A percentile compares a stretch with the other conserved stretches of the same genome.
Conservation (phyloP, 2,113 vertebrate genomes). For the Indri indri region DNA sequence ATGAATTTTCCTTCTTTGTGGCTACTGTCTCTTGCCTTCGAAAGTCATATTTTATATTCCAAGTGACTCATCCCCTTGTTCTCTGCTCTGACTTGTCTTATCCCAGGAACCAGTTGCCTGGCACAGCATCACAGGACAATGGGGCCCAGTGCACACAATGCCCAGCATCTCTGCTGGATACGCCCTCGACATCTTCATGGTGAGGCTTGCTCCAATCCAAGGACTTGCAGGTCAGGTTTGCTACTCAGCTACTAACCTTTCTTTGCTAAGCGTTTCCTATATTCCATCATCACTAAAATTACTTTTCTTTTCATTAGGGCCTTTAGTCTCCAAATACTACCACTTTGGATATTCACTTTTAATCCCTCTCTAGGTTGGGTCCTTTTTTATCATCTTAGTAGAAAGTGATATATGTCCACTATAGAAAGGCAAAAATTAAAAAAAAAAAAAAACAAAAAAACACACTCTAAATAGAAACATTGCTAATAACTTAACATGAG, state of each 20-base stretch:
- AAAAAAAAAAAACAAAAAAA: too few relatives aligned
- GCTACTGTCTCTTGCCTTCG: neutral
- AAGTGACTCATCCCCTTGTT: neutral
- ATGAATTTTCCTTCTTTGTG: neutral
- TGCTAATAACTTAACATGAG: neutral
- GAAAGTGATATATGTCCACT: neutral
- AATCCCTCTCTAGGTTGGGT: neutral
- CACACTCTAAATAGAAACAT: neutral
- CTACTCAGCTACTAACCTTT: neutral
- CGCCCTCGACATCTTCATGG: neutral
- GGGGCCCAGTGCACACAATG: too few relatives aligned
- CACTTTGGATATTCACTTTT: neutral
- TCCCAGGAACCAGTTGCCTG: neutral
- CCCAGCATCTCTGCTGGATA: neutral
- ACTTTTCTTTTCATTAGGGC: neutral
- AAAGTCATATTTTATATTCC: neutral
- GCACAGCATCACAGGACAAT: neutral
- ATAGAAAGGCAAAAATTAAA: too few relatives aligned
- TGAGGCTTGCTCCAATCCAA: neutral
- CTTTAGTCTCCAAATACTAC: neutral
- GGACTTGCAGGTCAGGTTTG: neutral
- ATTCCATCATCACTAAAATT: neutral
- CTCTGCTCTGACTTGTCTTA: neutral
- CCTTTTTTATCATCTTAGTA: neutral
- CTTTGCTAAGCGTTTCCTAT: neutral